phyloP scores from a whole-genome alignment of 2,888 invertebrate species.

The Tetragnatha montana region DNA sequence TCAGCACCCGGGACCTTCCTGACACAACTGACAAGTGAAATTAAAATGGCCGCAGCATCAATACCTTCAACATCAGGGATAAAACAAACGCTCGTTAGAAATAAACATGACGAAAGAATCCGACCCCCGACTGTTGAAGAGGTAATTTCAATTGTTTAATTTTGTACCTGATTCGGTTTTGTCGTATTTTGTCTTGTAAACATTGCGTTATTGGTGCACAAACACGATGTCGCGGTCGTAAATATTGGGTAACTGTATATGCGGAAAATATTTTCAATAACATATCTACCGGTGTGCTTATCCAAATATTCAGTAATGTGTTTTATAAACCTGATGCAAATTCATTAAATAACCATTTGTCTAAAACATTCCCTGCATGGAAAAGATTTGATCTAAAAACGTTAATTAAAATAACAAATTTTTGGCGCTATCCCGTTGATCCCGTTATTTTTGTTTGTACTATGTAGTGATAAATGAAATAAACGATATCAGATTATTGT shows the following conservation, averaged over 20 bases:
- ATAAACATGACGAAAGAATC: conserved; percentile 58
- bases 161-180: background rate
- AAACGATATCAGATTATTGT: too few relatives aligned
- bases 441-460: too few relatives aligned
- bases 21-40: conserved; percentile 70
- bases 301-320: too few relatives aligned
- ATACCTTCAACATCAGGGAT: conserved; percentile 64
- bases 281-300: background rate
- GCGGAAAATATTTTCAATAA: conserved; percentile 39
- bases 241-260: conserved; percentile 61
- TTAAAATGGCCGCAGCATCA: conserved; percentile 69
- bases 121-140: conserved; percentile 63
- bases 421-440: too few relatives aligned
- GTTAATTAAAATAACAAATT: too few relatives aligned
- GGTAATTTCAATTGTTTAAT: conserved; percentile 37
- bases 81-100: conserved; percentile 45
- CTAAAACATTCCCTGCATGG: too few relatives aligned
- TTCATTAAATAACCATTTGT: too few relatives aligned
- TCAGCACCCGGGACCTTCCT: conserved; percentile 67
- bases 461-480: too few relatives aligned
- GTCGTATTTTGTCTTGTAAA: background rate
- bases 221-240: conserved; percentile 49
- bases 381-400: too few relatives aligned
- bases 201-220: background rate
- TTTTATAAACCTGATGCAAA: too few relatives aligned